Percentiles rank a stretch among this genome's conserved stretches.
Evolutionary conservation across 2,888 invertebrate genomes (phyloP).

Genomic region (Scaptodrosophila latifasciaeformis): DNA sequence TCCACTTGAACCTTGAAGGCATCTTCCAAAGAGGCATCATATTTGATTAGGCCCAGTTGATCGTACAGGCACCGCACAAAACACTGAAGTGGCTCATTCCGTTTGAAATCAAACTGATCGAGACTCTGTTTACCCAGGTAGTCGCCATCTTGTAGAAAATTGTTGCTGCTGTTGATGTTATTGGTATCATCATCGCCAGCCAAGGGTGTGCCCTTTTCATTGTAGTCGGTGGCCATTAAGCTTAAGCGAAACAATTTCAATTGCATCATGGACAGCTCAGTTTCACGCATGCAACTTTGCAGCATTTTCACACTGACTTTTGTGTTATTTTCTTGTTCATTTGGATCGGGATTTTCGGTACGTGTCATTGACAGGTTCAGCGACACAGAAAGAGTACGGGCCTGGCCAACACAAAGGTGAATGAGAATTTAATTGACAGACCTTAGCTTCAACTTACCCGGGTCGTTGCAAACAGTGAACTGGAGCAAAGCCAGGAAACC

Average conservation of each 20-base stretch:
- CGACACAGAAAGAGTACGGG: conserved; percentile 53
- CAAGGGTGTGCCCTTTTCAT: conserved; percentile 13
- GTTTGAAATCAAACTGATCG: conserved; percentile 36
- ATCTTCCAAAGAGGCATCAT: conserved; percentile 58
- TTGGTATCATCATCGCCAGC: not conserved
- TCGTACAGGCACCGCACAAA: conserved; percentile 68
- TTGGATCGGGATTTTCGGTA: conserved; percentile 35
- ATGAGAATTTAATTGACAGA: no score
- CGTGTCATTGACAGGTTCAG: conserved; percentile 59
- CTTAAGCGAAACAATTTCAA: conserved; percentile 56
- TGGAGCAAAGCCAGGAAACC: conserved; percentile 30
- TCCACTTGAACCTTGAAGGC: conserved; percentile 45
- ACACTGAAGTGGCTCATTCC: conserved; percentile 61
- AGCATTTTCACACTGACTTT: conserved; percentile 49
- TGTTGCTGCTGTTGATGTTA: conserved; percentile 12
- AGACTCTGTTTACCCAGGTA: conserved; percentile 20
- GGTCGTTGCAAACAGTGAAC: not conserved
- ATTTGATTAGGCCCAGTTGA: conserved; percentile 53
- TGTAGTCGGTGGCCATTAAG: conserved; percentile 39
- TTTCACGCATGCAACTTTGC: conserved; percentile 59
- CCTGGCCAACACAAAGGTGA: conserved; percentile 25
- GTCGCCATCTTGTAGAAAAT: conserved; percentile 29
- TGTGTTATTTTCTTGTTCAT: not conserved
- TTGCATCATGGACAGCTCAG: conserved; percentile 67
- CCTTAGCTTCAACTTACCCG: no score